Percentiles rank a stretch among this genome's conserved stretches.
Evolutionary conservation across 2,888 invertebrate species (phyloP).

Genomic region (Cataglyphis albicans): DNA sequence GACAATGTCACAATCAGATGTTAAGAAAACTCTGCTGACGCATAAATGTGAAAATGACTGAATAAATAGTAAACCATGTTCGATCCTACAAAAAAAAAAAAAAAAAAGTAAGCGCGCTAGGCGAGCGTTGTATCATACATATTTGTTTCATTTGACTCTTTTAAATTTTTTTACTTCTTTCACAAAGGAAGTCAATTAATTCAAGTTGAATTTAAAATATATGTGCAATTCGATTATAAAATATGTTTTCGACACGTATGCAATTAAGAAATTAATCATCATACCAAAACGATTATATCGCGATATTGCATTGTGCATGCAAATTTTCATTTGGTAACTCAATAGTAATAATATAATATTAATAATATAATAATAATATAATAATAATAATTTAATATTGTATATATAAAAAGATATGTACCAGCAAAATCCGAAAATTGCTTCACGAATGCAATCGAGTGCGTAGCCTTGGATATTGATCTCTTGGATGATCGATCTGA

Average conservation of each 20-base stretch:
- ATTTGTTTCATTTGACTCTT: neutral
- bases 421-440: neutral
- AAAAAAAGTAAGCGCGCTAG: neutral
- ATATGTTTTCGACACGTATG: neutral
- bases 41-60: neutral
- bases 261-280: neutral
- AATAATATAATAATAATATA: neutral
- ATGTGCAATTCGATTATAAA: neutral
- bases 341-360: neutral
- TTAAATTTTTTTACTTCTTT: neutral
- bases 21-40: conserved; percentile 8
- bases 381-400: neutral
- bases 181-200: neutral
- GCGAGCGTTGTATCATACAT: neutral
- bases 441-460: neutral
- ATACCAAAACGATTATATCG: neutral
- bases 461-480: neutral
- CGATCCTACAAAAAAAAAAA: neutral
- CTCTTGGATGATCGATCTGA: neutral
- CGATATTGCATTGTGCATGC: neutral
- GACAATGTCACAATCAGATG: neutral
- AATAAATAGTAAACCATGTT: neutral
- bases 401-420: neutral
- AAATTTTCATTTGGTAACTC: neutral
- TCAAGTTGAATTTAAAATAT: neutral